Conservation (phyloP, 2,113 vertebrate species). For the Eurypyga helias region DNA sequence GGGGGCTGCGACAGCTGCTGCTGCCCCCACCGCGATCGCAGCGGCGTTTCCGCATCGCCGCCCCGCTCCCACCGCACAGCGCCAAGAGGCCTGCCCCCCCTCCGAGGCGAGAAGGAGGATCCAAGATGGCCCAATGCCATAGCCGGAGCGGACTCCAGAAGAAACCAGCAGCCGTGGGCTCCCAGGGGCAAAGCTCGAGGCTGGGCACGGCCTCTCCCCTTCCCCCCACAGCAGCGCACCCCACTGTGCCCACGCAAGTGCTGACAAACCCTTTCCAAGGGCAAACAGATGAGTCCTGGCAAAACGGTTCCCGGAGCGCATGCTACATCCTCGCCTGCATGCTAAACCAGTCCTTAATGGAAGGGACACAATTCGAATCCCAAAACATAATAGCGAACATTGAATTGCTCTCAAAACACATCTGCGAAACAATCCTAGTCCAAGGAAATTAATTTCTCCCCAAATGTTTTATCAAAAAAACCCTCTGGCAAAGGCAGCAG, state of each 20-base stretch:
- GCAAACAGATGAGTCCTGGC: background rate
- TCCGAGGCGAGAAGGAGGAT: rapidly evolving
- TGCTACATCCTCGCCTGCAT: rapidly evolving
- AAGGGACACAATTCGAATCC: background rate
- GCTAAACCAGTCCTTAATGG: background rate
- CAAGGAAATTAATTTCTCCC: background rate
- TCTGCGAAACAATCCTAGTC: background rate
- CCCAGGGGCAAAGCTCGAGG: background rate
- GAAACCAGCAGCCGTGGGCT: rapidly evolving
- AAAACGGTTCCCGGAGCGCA: rapidly evolving
- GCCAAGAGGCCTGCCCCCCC: rapidly evolving
- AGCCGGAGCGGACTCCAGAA: background rate
- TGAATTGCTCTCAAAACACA: background rate
- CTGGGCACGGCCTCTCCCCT: background rate
- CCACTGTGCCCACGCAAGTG: background rate
- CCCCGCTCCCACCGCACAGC: rapidly evolving
- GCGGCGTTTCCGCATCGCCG: rapidly evolving
- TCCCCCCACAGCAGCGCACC: rapidly evolving
- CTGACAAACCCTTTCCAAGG: background rate
- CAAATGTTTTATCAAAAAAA: background rate
- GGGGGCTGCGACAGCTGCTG: too few species aligned
- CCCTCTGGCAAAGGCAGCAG: background rate
- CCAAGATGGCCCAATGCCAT: rapidly evolving
- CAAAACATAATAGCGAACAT: background rate
- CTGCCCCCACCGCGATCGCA: rapidly evolving